Conservation (phyloP, 2,888 invertebrate species). For the Vanessa cardui region DNA sequence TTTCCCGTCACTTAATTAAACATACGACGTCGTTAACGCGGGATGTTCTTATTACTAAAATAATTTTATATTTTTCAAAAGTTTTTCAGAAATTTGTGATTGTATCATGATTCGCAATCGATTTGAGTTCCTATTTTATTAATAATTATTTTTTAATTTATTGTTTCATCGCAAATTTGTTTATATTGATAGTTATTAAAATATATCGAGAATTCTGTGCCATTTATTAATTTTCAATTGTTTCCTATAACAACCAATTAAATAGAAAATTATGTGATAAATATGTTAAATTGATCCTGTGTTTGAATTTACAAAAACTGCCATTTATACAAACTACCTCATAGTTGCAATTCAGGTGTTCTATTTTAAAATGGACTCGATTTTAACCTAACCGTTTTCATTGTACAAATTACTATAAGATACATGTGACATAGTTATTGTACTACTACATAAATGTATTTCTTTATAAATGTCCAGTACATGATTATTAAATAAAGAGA, state of each 20-base stretch:
- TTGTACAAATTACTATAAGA: constrained; percentile 73
- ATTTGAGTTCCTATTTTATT: constrained; percentile 79
- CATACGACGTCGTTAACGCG: not conserved
- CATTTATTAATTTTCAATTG: constrained; percentile 42
- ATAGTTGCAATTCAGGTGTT: constrained; percentile 61
- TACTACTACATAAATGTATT: constrained; percentile 73
- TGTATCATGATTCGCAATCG: constrained; percentile 61
- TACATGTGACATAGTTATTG: constrained; percentile 72
- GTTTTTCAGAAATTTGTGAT: constrained; percentile 17
- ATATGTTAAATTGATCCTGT: not conserved
- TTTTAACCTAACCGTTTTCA: constrained; percentile 53
- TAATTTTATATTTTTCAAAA: constrained; percentile 7
- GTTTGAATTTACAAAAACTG: constrained; percentile 29
- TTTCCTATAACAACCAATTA: not conserved
- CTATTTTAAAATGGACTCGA: constrained; percentile 49
- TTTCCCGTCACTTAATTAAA: not conserved
- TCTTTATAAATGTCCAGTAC: constrained; percentile 80
- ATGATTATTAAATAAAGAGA: constrained; percentile 78
- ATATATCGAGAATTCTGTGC: constrained; percentile 44
- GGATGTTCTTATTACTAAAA: not conserved
- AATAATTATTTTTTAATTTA: constrained; percentile 57
- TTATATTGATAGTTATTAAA: constrained; percentile 55
- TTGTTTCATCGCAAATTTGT: constrained; percentile 58
- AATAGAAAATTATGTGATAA: constrained; percentile 25
- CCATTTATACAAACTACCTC: constrained; percentile 65